Percentiles rank a stretch among this genome's conserved stretches.
Conservation (phyloP, 92 coral and sea anemone genomes). For the Desmophyllum pertusum region DNA sequence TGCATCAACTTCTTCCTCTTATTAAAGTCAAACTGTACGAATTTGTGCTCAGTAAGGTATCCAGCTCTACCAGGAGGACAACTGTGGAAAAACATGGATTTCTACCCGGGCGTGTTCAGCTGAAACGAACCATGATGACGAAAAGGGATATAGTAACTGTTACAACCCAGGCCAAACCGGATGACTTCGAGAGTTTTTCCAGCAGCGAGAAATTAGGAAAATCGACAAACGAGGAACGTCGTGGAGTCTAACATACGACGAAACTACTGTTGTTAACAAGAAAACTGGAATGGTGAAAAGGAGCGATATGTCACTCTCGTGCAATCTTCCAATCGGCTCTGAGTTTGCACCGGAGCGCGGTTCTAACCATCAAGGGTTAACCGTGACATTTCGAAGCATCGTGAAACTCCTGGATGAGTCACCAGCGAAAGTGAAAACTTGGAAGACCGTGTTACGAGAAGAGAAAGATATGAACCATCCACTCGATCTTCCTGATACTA, state of each 20-base stretch:
- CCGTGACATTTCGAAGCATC: constrained; percentile 27
- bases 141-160: constrained; percentile 42
- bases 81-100: constrained; percentile 41
- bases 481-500: neutral
- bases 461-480: constrained; percentile 8
- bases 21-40: constrained; percentile 67
- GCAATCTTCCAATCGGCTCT: constrained; percentile 41
- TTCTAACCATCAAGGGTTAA: neutral
- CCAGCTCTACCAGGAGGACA: constrained; percentile 36
- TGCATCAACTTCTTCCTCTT: constrained; percentile 63
- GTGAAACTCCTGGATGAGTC: constrained; percentile 7
- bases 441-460: constrained; percentile 9
- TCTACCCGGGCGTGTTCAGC: constrained; percentile 51
- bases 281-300: constrained; percentile 56
- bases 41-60: constrained; percentile 58
- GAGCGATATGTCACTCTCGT: constrained; percentile 51
- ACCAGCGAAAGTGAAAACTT: neutral
- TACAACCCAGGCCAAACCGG: constrained; percentile 42
- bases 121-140: constrained; percentile 54
- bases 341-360: neutral
- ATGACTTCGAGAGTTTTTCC: constrained; percentile 45
- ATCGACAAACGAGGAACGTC: constrained; percentile 2
- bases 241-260: constrained; percentile 54
- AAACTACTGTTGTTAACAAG: constrained; percentile 57
- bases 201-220: constrained; percentile 1